Conservation (phyloP, 2,888 invertebrate species). For the Meteorus cinctellus region DNA sequence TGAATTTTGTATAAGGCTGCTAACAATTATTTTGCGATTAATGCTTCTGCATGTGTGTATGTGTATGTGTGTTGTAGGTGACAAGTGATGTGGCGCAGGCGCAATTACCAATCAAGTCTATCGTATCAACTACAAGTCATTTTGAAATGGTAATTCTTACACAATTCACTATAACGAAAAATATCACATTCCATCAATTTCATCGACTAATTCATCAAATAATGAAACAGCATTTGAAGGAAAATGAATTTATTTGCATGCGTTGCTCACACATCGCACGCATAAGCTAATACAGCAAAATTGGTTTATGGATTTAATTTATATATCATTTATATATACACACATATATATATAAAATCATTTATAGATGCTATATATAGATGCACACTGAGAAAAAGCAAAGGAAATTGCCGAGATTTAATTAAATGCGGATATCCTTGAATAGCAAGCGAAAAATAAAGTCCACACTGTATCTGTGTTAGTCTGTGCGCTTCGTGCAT, state of each 20-base stretch:
- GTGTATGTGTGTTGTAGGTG: slow-evolving; percentile 66
- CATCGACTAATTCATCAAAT: neutral
- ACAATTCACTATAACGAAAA: neutral
- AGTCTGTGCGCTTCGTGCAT: slow-evolving; percentile 66
- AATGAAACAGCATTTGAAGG: neutral
- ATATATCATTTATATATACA: neutral
- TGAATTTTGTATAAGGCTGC: slow-evolving; percentile 23
- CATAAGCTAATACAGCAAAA: slow-evolving; percentile 53
- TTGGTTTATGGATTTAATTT: slow-evolving; percentile 3
- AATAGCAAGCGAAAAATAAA: slow-evolving; percentile 33
- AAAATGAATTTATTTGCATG: slow-evolving; percentile 19
- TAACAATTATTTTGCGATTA: slow-evolving; percentile 35
- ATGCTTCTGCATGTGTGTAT: slow-evolving; percentile 43
- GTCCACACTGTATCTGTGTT: slow-evolving; percentile 51
- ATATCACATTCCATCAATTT: neutral
- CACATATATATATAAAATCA: neutral
- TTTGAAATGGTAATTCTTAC: slow-evolving; percentile 70
- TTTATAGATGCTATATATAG: too few relatives aligned
- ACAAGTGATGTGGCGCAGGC: slow-evolving; percentile 70
- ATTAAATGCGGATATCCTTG: slow-evolving; percentile 11
- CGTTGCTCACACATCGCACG: slow-evolving; percentile 2
- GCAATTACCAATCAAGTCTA: slow-evolving; percentile 69
- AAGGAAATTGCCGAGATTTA: neutral
- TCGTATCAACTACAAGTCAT: slow-evolving; percentile 67
- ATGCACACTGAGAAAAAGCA: too few relatives aligned